Percentiles rank a stretch among this genome's conserved stretches.
phyloP scores from a whole-genome alignment of 2,113 vertebrate species.

The Pachypanchax playfairii region DNA sequence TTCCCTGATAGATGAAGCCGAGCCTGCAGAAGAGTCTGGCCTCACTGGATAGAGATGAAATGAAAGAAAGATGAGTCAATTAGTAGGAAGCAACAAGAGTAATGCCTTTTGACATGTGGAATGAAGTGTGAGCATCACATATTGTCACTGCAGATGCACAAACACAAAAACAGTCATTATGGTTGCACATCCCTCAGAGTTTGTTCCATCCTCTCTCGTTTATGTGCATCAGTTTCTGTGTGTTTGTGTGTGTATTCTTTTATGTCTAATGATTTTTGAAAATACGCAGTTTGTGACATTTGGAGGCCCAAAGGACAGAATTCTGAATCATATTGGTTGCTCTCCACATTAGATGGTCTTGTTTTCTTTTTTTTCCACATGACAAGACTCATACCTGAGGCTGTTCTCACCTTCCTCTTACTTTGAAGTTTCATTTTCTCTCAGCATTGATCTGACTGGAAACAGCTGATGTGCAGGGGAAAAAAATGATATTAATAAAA shows the following conservation, averaged over 20 bases:
- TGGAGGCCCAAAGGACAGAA: constrained; percentile 53
- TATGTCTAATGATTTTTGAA: constrained; percentile 44
- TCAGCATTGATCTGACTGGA: constrained; percentile 55
- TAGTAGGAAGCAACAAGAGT: constrained; percentile 48
- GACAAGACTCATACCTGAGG: constrained; percentile 50
- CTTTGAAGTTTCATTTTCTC: constrained; percentile 60
- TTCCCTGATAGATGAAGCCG: constrained; percentile 10
- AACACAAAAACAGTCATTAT: constrained; percentile 51
- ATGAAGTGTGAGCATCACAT: constrained; percentile 59
- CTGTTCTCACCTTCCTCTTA: constrained; percentile 43
- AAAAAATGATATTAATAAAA: constrained; percentile 7
- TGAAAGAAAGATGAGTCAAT: constrained; percentile 61
- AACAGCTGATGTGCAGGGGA: constrained; percentile 12
- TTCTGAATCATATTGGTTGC: constrained; percentile 56
- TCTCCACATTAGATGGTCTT: constrained; percentile 59
- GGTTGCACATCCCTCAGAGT: constrained; percentile 4
- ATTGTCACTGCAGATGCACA: constrained; percentile 43
- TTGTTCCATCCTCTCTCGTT: constrained; percentile 4
- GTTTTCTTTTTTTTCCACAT: constrained; percentile 42
- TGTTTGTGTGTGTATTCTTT: background rate
- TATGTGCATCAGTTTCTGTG: background rate
- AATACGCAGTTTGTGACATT: constrained; percentile 59
- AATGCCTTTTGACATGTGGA: constrained; percentile 58
- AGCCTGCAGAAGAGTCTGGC: constrained; percentile 41
- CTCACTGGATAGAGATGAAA: constrained; percentile 28